phyloP scores from a whole-genome alignment of 2,113 vertebrate species.

The Callithrix jacchus region DNA sequence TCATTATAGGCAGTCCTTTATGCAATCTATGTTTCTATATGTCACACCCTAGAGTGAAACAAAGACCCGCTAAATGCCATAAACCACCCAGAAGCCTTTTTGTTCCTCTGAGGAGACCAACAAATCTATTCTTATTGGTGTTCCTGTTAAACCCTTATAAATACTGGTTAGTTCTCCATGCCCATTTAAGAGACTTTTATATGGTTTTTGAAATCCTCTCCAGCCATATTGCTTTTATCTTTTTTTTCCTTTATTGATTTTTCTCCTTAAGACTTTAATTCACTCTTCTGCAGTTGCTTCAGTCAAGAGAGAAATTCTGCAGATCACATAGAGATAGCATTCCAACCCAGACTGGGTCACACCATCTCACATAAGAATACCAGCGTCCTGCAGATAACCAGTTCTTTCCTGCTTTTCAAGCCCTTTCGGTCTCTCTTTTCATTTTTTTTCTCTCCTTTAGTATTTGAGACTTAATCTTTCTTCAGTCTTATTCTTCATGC shows the following conservation, averaged over 20 bases:
- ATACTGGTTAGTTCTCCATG: conserved; percentile 61
- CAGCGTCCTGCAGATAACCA: conserved; percentile 83
- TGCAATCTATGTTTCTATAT: conserved; percentile 18
- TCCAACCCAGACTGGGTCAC: conserved; percentile 82
- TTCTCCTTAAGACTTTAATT: conserved; percentile 86
- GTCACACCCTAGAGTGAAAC: conserved; percentile 45
- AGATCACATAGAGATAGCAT: conserved; percentile 84
- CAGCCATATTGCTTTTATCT: conserved; percentile 75
- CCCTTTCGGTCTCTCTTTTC: conserved; percentile 78
- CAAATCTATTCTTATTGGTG: conserved; percentile 64
- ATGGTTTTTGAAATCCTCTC: conserved; percentile 75
- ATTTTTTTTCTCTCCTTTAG: conserved; percentile 74
- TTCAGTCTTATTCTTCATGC: conserved; percentile 82
- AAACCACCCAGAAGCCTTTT: conserved; percentile 61
- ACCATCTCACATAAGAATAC: conserved; percentile 81
- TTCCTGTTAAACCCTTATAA: conserved; percentile 73
- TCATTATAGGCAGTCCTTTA: not conserved
- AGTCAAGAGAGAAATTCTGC: conserved; percentile 83
- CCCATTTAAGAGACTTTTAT: conserved; percentile 72
- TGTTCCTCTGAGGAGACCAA: conserved; percentile 52
- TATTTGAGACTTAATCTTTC: conserved; percentile 86
- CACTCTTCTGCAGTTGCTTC: conserved; percentile 81
- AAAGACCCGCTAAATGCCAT: conserved; percentile 61
- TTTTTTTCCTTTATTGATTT: conserved; percentile 83
- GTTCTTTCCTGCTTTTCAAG: conserved; percentile 81